Conservation (phyloP, 2,888 invertebrate species). For the Cyclophora albipunctata region DNA sequence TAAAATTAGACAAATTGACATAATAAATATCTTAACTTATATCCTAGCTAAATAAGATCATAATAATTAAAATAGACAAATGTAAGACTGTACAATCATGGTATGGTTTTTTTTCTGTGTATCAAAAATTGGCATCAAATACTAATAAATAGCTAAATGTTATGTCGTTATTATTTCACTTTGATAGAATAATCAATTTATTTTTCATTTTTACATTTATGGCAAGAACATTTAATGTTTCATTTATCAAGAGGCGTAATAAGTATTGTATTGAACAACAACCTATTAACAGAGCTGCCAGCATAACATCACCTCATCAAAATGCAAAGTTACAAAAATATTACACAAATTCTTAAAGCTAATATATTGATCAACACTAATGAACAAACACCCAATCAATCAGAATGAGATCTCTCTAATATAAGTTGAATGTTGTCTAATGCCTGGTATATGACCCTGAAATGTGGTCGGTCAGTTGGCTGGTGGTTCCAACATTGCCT, state of each 20-base stretch:
- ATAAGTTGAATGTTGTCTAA: slow-evolving; percentile 80
- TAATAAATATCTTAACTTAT: slow-evolving; percentile 16
- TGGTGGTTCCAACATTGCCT: slow-evolving; percentile 94
- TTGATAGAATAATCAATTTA: too few relatives aligned
- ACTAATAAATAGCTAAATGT: too few relatives aligned
- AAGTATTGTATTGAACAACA: too few relatives aligned
- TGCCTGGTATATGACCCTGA: slow-evolving; percentile 86
- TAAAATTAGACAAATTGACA: slow-evolving; percentile 16
- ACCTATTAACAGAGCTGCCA: neutral
- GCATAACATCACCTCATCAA: neutral
- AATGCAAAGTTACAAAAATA: slow-evolving; percentile 18
- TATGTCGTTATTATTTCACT: too few relatives aligned
- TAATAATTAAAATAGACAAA: slow-evolving; percentile 4
- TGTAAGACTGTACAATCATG: neutral
- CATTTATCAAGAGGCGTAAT: neutral
- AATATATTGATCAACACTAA: slow-evolving; percentile 2
- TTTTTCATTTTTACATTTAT: slow-evolving; percentile 1
- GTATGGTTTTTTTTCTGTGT: too few relatives aligned
- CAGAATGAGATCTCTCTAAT: slow-evolving; percentile 63
- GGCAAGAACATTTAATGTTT: slow-evolving; percentile 6
- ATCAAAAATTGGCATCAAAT: too few relatives aligned
- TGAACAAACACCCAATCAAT: slow-evolving; percentile 27
- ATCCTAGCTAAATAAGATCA: slow-evolving; percentile 7
- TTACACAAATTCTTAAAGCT: slow-evolving; percentile 15
- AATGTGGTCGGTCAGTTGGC: slow-evolving; percentile 89